A percentile compares a stretch with the other conserved stretches of the same genome.
phyloP scores from a whole-genome alignment of 2,888 invertebrate species.

The Andrena hattorfiana region DNA sequence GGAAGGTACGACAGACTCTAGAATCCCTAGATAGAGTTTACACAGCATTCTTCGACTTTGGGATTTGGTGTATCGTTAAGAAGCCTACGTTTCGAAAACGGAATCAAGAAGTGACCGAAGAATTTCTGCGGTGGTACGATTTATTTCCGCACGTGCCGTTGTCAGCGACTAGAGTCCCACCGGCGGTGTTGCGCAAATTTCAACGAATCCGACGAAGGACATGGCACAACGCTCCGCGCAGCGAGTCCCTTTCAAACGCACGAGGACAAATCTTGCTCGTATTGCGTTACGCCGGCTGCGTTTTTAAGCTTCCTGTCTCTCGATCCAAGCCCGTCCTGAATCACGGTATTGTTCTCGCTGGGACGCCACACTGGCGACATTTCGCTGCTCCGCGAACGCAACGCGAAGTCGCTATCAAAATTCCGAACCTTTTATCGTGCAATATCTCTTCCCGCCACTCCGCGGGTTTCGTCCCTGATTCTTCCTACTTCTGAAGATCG shows the following conservation, averaged over 20 bases:
- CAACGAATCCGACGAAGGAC: conserved; percentile 73
- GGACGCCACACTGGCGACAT: conserved; percentile 12
- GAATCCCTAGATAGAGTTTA: no score
- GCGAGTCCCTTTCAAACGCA: conserved; percentile 69
- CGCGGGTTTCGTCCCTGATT: no score
- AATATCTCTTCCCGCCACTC: no score
- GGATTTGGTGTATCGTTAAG: not conserved
- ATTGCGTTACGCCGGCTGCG: conserved; percentile 51
- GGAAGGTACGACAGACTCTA: no score
- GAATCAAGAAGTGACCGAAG: conserved; percentile 9
- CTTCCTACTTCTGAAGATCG: no score
- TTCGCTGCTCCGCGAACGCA: not conserved
- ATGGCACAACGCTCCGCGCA: conserved; percentile 50
- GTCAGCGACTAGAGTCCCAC: conserved; percentile 44
- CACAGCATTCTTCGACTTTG: not conserved
- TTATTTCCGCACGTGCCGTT: conserved; percentile 60
- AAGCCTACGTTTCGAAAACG: not conserved
- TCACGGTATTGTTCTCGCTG: conserved; percentile 31
- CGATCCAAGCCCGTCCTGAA: conserved; percentile 42
- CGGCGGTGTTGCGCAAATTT: conserved; percentile 67
- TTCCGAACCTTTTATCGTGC: no score
- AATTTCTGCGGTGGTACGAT: conserved; percentile 37
- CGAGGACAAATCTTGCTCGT: conserved; percentile 66
- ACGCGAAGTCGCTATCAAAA: not conserved
- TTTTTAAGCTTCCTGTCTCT: conserved; percentile 56